Evolutionary conservation across 2,113 vertebrate species (phyloP).

Genomic region (Oryzias javanicus): DNA sequence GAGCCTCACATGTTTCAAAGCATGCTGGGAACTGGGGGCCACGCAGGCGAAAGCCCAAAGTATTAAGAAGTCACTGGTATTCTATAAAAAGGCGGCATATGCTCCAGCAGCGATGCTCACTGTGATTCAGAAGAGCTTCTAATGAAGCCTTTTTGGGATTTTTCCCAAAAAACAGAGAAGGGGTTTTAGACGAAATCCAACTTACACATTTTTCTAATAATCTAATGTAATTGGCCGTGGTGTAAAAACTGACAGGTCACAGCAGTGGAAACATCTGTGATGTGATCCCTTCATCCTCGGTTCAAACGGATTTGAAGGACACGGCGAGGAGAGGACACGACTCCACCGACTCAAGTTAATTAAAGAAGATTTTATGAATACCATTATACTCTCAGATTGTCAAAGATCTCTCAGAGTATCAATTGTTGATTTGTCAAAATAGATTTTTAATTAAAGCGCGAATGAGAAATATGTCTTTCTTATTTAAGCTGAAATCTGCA

Average conservation of each 20-base stretch:
- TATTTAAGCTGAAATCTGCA: conserved; percentile 42
- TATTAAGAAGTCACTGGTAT: conserved; percentile 74
- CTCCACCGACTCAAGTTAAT: conserved; percentile 50
- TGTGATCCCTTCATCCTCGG: conserved; percentile 17
- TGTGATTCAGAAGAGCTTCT: conserved; percentile 32
- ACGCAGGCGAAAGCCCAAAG: conserved; percentile 76
- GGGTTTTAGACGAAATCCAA: background rate
- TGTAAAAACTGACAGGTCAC: conserved; percentile 31
- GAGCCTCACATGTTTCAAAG: conserved; percentile 83
- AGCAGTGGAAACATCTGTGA: conserved; percentile 24
- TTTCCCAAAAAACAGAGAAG: background rate
- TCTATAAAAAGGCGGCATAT: conserved; percentile 71
- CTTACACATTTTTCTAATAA: conserved; percentile 9
- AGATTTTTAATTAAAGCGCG: conserved; percentile 67
- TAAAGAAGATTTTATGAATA: conserved; percentile 51
- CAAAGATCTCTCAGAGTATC: conserved; percentile 59
- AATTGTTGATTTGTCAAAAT: conserved; percentile 56
- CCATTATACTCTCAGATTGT: conserved; percentile 41
- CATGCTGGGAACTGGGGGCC: conserved; percentile 80
- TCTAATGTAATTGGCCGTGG: conserved; percentile 11
- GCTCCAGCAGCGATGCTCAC: conserved; percentile 40
- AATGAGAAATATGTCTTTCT: conserved; percentile 42
- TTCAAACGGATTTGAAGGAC: conserved; percentile 48
- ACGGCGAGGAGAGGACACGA: conserved; percentile 33
- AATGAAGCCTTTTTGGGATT: background rate